Base-by-base conservation (phyloP, 2,113 vertebrate genomes). In the Prinia subflava region DNA sequence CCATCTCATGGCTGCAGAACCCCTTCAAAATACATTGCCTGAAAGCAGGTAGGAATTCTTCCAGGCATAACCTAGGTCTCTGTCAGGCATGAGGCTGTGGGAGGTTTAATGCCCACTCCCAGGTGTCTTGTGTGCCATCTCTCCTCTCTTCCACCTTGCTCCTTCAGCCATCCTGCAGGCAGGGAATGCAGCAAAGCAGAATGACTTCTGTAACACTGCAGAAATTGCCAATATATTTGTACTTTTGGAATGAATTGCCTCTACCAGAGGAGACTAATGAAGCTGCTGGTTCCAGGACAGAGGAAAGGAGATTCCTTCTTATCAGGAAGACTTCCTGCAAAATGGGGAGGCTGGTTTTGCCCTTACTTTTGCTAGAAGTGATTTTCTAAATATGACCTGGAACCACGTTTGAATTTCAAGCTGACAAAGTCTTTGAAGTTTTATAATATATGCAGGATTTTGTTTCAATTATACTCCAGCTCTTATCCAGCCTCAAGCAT, bases 91-190 rank as follows among this genome's bases (percentile, higher is more conserved):
- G 33, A 15, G 13, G 17, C 7, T 13, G 10, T 17, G 21, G 28
- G 23, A 5, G 5, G 25, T 33, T 30, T 11, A 25, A 31, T 20
- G 41, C 22, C 59, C 2, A 6, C 15, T 44, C 37, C 19, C 13
- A 5, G 1, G 0, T 12, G 37, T 8, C 10, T 25, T 31, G 27
- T 16, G 30, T 10, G 24, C 9, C 13, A 13, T 15, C 52, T 59
- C 62, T 44, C 21, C 1, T 19, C 18, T 46, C 28, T 31, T 11
- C 9, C 2, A 1, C 1, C 7, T 18, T 7, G 3, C 4, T 56
- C 19, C 25, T 37, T 41, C 50, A 23, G 28, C 35, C 44, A 2
- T 50, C 21, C 19, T 11, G 15, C 13, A 44, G 56, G n/a, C 23
- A 46, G 28, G 9, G 7, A 52, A 37, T 6, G 49, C 31, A 85